Percentiles rank a stretch among this genome's conserved stretches.
Conservation (phyloP, 2,113 vertebrate genomes). For the Sturnira hondurensis region DNA sequence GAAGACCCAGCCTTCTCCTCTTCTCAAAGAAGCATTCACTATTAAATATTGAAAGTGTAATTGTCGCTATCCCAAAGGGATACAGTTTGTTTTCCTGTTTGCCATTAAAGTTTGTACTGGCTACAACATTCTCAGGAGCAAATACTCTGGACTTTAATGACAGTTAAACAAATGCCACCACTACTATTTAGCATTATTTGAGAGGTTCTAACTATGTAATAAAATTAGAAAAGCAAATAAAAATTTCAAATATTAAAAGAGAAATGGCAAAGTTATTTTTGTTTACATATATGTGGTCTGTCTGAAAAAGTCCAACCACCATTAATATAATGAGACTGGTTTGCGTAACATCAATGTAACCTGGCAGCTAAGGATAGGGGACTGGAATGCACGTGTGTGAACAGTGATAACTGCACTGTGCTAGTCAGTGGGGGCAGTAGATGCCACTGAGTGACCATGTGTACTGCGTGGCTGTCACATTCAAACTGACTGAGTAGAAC, state of each 20-base stretch:
- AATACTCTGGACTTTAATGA: not conserved
- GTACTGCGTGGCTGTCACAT: no score
- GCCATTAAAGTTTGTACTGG: not conserved
- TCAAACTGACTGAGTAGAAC: no score
- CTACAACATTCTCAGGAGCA: not conserved
- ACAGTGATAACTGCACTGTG: no score
- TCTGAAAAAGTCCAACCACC: no score
- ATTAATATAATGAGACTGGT: no score
- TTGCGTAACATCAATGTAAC: no score
- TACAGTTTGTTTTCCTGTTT: constrained; percentile 2
- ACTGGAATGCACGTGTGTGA: no score
- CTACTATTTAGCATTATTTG: not conserved
- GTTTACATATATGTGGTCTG: not conserved
- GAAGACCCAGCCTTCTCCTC: not conserved
- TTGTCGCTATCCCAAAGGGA: not conserved
- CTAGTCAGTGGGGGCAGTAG: no score
- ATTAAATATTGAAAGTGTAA: not conserved
- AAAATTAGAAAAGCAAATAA: constrained; percentile 53
- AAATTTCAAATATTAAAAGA: constrained; percentile 1
- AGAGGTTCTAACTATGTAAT: constrained; percentile 27
- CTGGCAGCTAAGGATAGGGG: no score
- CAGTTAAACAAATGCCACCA: not conserved
- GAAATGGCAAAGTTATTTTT: not conserved
- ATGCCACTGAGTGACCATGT: no score
- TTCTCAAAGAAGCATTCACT: not conserved